Percentiles rank a stretch among this genome's conserved stretches.
Conservation (phyloP, 2,113 vertebrate genomes). For the Apus apus region DNA sequence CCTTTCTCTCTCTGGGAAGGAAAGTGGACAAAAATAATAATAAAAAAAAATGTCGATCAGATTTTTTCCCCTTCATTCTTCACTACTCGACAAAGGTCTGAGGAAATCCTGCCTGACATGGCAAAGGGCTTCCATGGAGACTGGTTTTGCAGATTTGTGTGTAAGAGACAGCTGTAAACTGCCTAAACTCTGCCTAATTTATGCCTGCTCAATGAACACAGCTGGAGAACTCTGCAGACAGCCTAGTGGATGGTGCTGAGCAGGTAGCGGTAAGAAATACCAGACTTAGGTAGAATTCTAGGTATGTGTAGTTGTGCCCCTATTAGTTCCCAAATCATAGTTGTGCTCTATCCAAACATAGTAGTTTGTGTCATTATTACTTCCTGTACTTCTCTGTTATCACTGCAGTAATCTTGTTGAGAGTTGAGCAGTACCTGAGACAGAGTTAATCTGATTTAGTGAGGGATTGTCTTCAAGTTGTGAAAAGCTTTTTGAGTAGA, state of each 20-base stretch:
- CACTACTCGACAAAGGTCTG: not conserved
- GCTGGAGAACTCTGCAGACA: not conserved
- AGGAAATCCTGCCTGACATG: not conserved
- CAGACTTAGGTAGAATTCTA: not conserved
- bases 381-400: not conserved
- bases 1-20: not conserved
- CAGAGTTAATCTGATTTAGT: not conserved
- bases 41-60: not conserved
- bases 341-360: accelerated
- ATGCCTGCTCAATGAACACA: not conserved
- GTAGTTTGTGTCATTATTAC: not conserved
- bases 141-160: not conserved
- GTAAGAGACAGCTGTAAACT: not conserved
- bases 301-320: not conserved
- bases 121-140: not conserved
- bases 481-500: not conserved
- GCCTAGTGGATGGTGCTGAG: not conserved
- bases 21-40: not conserved
- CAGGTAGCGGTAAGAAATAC: not conserved
- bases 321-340: not conserved
- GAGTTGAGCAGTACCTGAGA: not conserved
- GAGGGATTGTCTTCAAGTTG: not conserved
- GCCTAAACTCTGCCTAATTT: not conserved
- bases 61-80: not conserved
- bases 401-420: not conserved